Conservation (phyloP, 2,888 invertebrate genomes). For the Galeopsomyia nigrocyanea region DNA sequence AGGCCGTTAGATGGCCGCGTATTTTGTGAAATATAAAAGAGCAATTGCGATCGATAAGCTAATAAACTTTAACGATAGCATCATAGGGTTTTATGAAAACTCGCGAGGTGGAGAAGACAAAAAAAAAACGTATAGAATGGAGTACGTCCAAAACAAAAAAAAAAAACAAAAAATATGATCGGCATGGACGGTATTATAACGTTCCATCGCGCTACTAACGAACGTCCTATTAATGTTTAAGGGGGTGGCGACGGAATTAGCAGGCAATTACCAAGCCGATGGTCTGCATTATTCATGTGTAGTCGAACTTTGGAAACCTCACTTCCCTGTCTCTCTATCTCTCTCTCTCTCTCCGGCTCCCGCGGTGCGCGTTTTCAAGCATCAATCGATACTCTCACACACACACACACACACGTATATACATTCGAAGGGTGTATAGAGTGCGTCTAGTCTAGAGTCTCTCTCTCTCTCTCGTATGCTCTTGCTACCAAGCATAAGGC, state of each 20-base stretch:
- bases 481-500: no score
- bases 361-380: not conserved
- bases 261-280: constrained; percentile 18
- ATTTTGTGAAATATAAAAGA: no score
- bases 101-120: no score
- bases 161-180: no score
- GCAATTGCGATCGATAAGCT: no score
- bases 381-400: constrained; percentile 16
- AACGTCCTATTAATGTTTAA: constrained; percentile 24
- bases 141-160: no score
- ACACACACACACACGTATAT: not conserved
- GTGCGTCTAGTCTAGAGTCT: not conserved
- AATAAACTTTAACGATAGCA: no score
- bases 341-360: not conserved
- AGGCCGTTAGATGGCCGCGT: no score
- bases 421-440: constrained; percentile 17
- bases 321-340: not conserved
- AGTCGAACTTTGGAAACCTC: constrained; percentile 12
- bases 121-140: no score
- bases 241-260: constrained; percentile 16
- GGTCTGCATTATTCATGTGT: constrained; percentile 26
- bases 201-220: constrained; percentile 16
- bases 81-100: no score
- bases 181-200: no score
- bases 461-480: no score